Conservation (phyloP, 2,797 vertebrate genomes). For the Trematomus bernacchii region DNA sequence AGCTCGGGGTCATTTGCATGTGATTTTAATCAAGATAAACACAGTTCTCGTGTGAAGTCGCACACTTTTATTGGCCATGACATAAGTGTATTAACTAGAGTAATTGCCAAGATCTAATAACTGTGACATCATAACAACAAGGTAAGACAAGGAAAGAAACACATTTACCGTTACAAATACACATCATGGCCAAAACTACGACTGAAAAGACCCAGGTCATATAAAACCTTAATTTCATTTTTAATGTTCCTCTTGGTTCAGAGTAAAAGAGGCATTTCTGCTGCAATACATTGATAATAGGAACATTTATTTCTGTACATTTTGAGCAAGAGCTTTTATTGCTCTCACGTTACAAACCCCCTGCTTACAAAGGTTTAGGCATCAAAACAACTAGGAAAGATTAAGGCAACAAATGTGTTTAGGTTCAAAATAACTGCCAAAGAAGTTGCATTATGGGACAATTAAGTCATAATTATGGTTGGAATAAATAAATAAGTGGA, state of each 20-base stretch:
- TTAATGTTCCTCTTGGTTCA: neutral
- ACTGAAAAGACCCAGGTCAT: neutral
- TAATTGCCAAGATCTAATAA: neutral
- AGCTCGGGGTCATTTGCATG: neutral
- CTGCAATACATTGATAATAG: neutral
- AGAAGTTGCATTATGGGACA: too few species aligned
- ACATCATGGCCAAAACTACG: neutral
- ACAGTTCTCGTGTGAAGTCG: neutral
- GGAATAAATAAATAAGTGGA: too few species aligned
- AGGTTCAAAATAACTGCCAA: too few species aligned
- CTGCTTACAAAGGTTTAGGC: too few species aligned
- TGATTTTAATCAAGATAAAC: neutral
- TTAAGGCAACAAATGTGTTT: too few species aligned
- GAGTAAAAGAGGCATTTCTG: neutral
- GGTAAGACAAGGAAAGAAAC: neutral
- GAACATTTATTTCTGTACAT: too few species aligned
- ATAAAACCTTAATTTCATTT: too few species aligned
- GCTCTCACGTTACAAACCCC: slow-evolving; percentile 5
- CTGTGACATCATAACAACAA: neutral
- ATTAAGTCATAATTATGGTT: too few species aligned
- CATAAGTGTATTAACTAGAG: neutral
- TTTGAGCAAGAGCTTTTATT: neutral
- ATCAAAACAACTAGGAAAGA: too few species aligned
- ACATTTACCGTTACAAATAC: neutral
- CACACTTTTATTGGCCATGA: neutral